phyloP scores from a whole-genome alignment of 2,888 invertebrate species.

The Lycophotia porphyrea region DNA sequence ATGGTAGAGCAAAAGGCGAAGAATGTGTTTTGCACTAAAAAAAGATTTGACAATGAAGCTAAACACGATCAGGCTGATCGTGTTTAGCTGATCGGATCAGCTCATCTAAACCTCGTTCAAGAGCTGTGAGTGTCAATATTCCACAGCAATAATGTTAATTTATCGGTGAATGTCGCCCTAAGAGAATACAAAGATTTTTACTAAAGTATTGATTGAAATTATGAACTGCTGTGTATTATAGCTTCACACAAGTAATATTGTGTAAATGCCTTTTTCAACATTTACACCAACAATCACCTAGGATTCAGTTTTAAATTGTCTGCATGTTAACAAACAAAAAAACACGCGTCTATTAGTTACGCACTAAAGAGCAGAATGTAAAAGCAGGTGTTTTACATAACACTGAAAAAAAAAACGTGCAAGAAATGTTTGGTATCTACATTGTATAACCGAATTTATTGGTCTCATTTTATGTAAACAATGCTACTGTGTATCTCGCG shows the following conservation, averaged over 20 bases:
- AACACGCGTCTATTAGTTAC: not conserved
- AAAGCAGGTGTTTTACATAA: not conserved
- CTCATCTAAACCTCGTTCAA: not conserved
- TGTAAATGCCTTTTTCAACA: not conserved
- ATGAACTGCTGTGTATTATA: not conserved
- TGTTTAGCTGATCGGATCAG: not conserved
- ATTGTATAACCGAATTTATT: not conserved
- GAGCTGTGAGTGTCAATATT: not conserved
- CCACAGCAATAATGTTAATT: not conserved
- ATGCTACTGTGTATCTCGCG: not conserved
- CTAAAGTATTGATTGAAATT: not conserved
- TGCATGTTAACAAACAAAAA: not conserved
- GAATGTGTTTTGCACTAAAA: not conserved
- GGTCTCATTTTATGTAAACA: not conserved
- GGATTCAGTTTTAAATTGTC: not conserved
- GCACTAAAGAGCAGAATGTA: not conserved
- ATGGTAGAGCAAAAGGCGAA: not conserved
- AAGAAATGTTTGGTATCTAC: not conserved
- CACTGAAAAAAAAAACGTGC: not conserved
- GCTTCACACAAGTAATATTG: not conserved
- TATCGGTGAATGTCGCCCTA: not conserved
- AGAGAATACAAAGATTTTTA: not conserved
- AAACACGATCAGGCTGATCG: not conserved
- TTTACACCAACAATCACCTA: not conserved
- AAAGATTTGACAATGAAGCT: not conserved